Percentiles rank a stretch among this genome's conserved stretches.
Conservation (phyloP, 2,797 vertebrate species). For the Diplodus puntazzo region DNA sequence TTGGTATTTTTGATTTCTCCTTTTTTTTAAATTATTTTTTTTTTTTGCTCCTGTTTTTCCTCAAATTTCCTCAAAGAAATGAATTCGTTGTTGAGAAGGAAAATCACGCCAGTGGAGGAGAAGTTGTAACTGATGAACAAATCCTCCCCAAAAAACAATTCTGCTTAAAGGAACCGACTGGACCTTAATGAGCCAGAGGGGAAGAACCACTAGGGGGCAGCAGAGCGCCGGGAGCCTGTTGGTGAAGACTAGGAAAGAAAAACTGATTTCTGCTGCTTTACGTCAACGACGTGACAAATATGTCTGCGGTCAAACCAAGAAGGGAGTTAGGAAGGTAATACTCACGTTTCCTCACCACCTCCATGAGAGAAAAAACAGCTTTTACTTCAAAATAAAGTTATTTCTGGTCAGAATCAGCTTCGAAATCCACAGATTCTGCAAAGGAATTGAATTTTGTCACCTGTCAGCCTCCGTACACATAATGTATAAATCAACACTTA, state of each 20-base stretch:
- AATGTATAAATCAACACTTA: no score
- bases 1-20: slow-evolving; percentile 64
- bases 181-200: slow-evolving; percentile 3
- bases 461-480: no score
- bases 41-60: slow-evolving; percentile 25
- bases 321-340: slow-evolving; percentile 43
- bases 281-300: slow-evolving; percentile 5
- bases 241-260: not conserved
- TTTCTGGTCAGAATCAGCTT: not conserved
- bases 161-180: slow-evolving; percentile 7
- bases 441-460: not conserved
- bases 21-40: slow-evolving; percentile 39
- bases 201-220: slow-evolving; percentile 66
- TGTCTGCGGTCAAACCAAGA: slow-evolving; percentile 4
- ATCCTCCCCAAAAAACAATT: not conserved
- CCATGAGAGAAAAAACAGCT: no score
- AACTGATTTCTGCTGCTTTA: not conserved
- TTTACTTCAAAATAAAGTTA: not conserved
- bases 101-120: slow-evolving; percentile 3
- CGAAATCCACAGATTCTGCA: not conserved
- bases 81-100: not conserved
- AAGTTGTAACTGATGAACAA: slow-evolving; percentile 4
- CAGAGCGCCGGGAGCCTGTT: slow-evolving; percentile 10
- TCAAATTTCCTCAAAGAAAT: slow-evolving; percentile 15
- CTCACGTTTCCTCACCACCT: not conserved